phyloP scores from a whole-genome alignment of 2,888 invertebrate genomes.

The Vesta saturnalis region DNA sequence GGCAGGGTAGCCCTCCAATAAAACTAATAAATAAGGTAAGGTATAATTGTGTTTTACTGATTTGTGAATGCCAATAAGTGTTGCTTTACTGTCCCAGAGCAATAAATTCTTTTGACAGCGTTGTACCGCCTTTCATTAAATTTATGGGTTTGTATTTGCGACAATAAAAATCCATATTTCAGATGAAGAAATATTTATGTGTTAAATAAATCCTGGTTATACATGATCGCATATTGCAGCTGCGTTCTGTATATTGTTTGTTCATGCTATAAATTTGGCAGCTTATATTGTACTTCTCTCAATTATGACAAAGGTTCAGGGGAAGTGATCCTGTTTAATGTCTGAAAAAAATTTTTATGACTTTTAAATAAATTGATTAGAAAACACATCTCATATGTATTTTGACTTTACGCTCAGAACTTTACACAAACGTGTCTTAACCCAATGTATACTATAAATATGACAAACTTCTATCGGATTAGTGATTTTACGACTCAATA shows the following conservation, averaged over 20 bases:
- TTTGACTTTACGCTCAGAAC: too few species aligned
- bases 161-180: constrained; percentile 56
- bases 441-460: too few species aligned
- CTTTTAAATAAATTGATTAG: too few species aligned
- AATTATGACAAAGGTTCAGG: neutral
- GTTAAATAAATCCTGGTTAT: constrained; percentile 38
- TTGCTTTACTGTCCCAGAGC: constrained; percentile 48
- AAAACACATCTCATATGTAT: too few species aligned
- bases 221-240: constrained; percentile 39
- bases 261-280: constrained; percentile 28
- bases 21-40: constrained; percentile 52
- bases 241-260: constrained; percentile 31
- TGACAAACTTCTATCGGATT: too few species aligned
- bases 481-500: too few species aligned
- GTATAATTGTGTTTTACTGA: constrained; percentile 56
- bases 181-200: constrained; percentile 52
- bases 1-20: constrained; percentile 48
- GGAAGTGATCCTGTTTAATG: neutral
- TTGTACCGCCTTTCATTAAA: constrained; percentile 53
- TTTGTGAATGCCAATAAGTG: constrained; percentile 54
- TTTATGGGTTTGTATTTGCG: constrained; percentile 55
- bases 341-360: too few species aligned
- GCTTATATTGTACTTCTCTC: constrained; percentile 15
- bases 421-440: too few species aligned
- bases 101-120: constrained; percentile 53